Conservation (phyloP, 2,888 invertebrate genomes). For the Chymomyza amoena region DNA sequence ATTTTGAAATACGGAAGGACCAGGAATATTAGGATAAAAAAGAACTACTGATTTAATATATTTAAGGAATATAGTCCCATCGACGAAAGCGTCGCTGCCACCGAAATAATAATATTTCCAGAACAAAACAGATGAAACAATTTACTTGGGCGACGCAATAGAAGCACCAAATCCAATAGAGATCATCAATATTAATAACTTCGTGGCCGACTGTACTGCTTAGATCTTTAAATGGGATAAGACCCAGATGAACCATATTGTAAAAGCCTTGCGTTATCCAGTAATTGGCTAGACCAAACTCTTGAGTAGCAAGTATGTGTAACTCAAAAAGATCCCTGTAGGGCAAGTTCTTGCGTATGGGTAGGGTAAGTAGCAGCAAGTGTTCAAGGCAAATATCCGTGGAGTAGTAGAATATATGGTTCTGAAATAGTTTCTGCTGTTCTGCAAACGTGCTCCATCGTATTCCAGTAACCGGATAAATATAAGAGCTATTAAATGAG, state of each 20-base stretch:
- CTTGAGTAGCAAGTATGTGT: conserved; percentile 2
- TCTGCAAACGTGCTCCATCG: conserved; percentile 26
- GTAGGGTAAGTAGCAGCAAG: conserved; percentile 1
- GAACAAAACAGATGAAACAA: conserved; percentile 17
- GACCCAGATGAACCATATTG: conserved; percentile 5
- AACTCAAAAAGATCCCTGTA: conserved; percentile 16
- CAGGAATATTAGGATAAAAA: too few relatives aligned
- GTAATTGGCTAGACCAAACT: background rate
- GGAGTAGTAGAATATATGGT: conserved; percentile 15
- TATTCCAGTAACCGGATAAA: conserved; percentile 14
- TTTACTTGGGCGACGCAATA: background rate
- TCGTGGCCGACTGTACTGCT: background rate
- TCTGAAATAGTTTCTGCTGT: conserved; percentile 22
- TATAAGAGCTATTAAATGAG: conserved; percentile 10
- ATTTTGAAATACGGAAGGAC: too few relatives aligned
- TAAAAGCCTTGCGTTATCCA: conserved; percentile 2
- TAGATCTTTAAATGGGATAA: background rate
- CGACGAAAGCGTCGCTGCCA: background rate
- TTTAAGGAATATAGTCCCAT: too few relatives aligned
- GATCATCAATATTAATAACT: conserved; percentile 18
- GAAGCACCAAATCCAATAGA: conserved; percentile 31
- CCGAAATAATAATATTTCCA: conserved; percentile 10
- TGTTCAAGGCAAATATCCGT: background rate
- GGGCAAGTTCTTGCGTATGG: conserved; percentile 6
- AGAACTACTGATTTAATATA: too few relatives aligned